Percentiles rank a stretch among this genome's conserved stretches.
These are phyloP conservation scores for Drosophila melanosoma DNA, from an alignment of 2,888 invertebrate genomes.

Conservation along the genomic window DNA sequence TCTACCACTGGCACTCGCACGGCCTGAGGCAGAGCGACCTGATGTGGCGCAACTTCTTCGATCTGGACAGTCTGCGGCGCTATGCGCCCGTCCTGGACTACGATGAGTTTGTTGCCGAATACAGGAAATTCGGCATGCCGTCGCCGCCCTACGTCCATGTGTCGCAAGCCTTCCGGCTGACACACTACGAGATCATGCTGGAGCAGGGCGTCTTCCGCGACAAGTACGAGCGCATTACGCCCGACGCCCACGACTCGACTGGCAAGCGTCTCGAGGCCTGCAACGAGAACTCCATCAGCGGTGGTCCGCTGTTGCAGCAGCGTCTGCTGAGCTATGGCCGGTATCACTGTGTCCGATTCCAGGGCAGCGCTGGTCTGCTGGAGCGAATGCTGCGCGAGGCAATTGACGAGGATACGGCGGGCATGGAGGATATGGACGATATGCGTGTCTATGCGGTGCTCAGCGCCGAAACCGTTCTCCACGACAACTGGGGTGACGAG, in stretches of 20 bases:
- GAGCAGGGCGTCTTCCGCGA: conserved; percentile 92
- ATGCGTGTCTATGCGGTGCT: conserved; percentile 73
- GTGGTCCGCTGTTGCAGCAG: conserved; percentile 89
- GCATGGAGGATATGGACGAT: conserved; percentile 60
- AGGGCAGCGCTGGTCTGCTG: conserved; percentile 90
- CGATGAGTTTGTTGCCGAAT: conserved; percentile 90
- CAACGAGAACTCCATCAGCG: conserved; percentile 66
- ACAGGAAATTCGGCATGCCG: conserved; percentile 68
- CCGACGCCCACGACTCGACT: conserved; percentile 85
- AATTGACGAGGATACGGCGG: conserved; percentile 54
- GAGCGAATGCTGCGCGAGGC: conserved; percentile 86
- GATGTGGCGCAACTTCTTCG: conserved; percentile 95
- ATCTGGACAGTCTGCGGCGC: conserved; percentile 90
- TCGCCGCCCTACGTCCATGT: conserved; percentile 85
- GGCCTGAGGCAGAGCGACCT: conserved; percentile 87
- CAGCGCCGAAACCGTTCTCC: conserved; percentile 94
- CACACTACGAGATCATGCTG: conserved; percentile 95
- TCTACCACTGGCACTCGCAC: conserved; percentile 95
- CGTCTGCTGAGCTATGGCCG: conserved; percentile 89
- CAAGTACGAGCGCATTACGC: conserved; percentile 89
- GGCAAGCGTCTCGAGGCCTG: conserved; percentile 35
- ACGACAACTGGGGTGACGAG: conserved; percentile 93
- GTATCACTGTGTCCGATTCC: conserved; percentile 91
- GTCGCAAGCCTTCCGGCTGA: conserved; percentile 92
- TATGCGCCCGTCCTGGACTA: conserved; percentile 94